Conservation (phyloP, 1,140 invertebrate genomes). For the Pollicipes pollicipes region DNA sequence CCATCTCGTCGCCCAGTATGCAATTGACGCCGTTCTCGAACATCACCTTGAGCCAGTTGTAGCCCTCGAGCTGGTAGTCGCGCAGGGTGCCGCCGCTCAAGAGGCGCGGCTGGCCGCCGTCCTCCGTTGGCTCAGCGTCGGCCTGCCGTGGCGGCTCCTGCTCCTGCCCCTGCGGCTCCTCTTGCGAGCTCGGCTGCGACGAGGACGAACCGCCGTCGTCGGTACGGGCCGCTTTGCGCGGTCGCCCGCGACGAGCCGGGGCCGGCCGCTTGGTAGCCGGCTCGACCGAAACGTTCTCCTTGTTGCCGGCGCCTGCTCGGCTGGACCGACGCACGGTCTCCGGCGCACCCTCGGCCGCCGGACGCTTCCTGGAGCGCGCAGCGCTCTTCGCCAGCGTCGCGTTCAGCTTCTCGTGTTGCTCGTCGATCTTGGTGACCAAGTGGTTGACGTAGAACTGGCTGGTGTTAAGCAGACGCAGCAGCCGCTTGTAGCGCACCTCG, state of each 20-base stretch:
- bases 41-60: constrained; percentile 39
- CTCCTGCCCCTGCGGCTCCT: background rate
- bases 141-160: background rate
- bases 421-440: background rate
- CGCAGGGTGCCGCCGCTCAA: constrained; percentile 33
- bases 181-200: background rate
- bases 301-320: background rate
- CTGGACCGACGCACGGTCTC: background rate
- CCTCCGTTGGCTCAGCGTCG: too few relatives aligned
- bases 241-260: too few relatives aligned
- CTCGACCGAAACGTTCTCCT: background rate
- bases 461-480: background rate
- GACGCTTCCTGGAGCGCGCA: background rate
- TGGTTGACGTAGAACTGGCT: constrained; percentile 1
- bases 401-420: background rate
- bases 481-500: background rate
- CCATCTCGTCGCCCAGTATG: constrained; percentile 68
- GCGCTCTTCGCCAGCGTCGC: background rate
- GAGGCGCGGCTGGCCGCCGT: constrained; percentile 20
- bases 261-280: background rate
- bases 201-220: background rate
- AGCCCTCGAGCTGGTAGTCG: constrained; percentile 42
- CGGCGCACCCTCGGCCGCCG: background rate
- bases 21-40: constrained; percentile 51
- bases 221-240: background rate